A percentile compares a stretch with the other conserved stretches of the same genome.
Conservation (phyloP, 37 sponge, comb jelly and placozoan genomes). For the Spongia lamella region DNA sequence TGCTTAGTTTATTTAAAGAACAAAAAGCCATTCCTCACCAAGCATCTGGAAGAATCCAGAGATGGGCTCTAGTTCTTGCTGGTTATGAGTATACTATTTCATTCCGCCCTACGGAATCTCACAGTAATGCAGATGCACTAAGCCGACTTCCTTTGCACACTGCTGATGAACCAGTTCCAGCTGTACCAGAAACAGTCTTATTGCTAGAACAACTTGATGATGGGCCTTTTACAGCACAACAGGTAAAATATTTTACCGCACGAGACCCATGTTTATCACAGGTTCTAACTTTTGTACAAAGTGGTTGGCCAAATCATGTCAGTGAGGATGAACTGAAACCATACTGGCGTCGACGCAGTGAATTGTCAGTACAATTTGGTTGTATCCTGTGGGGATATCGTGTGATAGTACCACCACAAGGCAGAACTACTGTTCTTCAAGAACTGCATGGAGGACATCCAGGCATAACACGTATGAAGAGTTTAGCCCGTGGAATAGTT, state of each 20-base stretch:
- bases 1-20: neutral
- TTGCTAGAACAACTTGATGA: neutral
- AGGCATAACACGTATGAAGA: conserved; percentile 20
- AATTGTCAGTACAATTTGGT: conserved; percentile 8
- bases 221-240: neutral
- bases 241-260: neutral
- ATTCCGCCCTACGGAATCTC: neutral
- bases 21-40: neutral
- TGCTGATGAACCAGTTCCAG: neutral
- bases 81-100: conserved; percentile 1
- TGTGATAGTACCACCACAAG: no score
- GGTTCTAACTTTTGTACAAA: neutral
- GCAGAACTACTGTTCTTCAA: conserved; percentile 2
- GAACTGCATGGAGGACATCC: conserved; percentile 15
- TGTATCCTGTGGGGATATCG: conserved; percentile 53
- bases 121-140: conserved; percentile 16
- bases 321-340: neutral
- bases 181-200: conserved; percentile 2
- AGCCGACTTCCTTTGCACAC: neutral
- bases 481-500: conserved; percentile 11
- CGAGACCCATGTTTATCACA: neutral
- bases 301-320: neutral
- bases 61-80: neutral
- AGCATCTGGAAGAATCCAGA: neutral
- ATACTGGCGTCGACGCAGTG: neutral